phyloP scores from a whole-genome alignment of 2,888 invertebrate species.

The Monopis laevigella region DNA sequence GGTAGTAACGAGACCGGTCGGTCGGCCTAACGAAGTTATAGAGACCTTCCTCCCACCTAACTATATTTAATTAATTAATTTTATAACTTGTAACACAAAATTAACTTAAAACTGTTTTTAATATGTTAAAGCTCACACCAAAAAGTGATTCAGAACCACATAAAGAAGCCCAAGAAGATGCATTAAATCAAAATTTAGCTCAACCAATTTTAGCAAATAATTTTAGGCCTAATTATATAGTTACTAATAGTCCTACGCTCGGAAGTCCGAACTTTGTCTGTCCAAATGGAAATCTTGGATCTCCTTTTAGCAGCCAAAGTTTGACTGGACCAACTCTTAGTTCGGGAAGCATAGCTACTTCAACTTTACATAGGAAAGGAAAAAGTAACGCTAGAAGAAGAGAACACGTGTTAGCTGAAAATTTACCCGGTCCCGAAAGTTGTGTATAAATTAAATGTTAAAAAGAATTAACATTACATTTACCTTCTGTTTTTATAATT shows the following conservation, averaged over 20 bases:
- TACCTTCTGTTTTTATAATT: no score
- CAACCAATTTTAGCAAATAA: slow-evolving; percentile 39
- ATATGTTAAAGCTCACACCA: background rate
- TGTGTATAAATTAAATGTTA: slow-evolving; percentile 84
- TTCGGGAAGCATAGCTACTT: slow-evolving; percentile 53
- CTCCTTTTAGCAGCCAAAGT: slow-evolving; percentile 52
- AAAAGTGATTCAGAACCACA: slow-evolving; percentile 26
- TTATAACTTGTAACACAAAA: no score
- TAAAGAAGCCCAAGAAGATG: slow-evolving; percentile 45
- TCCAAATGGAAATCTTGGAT: slow-evolving; percentile 50
- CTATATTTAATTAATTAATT: no score
- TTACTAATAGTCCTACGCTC: slow-evolving; percentile 52
- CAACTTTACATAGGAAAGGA: slow-evolving; percentile 58
- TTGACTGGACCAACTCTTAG: slow-evolving; percentile 55
- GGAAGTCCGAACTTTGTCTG: slow-evolving; percentile 61
- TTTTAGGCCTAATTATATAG: slow-evolving; percentile 51
- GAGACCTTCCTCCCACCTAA: no score
- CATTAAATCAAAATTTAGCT: slow-evolving; percentile 46
- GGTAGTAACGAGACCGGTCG: no score
- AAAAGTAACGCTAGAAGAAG: slow-evolving; percentile 65
- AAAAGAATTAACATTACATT: no score
- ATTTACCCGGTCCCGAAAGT: slow-evolving; percentile 88
- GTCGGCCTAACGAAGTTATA: no score
- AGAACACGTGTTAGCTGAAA: slow-evolving; percentile 84
- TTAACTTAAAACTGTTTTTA: no score